phyloP scores from a whole-genome alignment of 35 echinoderm and acorn worm species.

The Patiria miniata region DNA sequence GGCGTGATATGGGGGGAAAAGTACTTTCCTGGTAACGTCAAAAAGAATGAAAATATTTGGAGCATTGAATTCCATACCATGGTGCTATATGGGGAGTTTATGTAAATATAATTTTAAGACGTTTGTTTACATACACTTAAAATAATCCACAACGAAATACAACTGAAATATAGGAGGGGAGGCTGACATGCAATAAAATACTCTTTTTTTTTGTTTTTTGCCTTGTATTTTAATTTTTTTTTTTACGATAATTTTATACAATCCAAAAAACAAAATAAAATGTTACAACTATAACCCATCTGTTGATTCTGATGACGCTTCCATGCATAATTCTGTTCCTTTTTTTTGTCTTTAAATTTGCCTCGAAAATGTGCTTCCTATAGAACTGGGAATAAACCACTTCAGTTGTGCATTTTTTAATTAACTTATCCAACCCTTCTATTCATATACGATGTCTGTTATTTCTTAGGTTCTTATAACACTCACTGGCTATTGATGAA shows the following conservation, averaged over 20 bases:
- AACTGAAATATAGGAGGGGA: background rate
- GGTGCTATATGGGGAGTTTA: too few species aligned
- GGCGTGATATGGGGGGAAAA: background rate
- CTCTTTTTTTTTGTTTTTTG: background rate
- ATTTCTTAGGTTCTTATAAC: too few species aligned
- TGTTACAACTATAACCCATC: background rate
- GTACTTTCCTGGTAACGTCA: slow-evolving; percentile 7
- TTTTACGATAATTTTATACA: background rate
- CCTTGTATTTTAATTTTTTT: background rate
- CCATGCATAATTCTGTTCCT: too few species aligned
- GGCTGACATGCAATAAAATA: slow-evolving; percentile 21
- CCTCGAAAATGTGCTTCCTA: too few species aligned
- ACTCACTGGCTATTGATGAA: too few species aligned
- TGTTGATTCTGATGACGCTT: too few species aligned
- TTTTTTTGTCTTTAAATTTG: too few species aligned
- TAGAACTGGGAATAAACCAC: too few species aligned
- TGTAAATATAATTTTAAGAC: background rate
- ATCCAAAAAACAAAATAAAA: slow-evolving; percentile 24
- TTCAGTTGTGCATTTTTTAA: too few species aligned
- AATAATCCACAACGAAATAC: slow-evolving; percentile 5
- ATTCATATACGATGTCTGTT: too few species aligned
- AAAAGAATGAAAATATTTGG: background rate
- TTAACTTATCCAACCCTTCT: too few species aligned
- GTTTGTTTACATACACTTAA: background rate
- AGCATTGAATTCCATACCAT: too few species aligned